Base-by-base conservation (phyloP, 1,140 invertebrate genomes). In the Zophobas morio region DNA sequence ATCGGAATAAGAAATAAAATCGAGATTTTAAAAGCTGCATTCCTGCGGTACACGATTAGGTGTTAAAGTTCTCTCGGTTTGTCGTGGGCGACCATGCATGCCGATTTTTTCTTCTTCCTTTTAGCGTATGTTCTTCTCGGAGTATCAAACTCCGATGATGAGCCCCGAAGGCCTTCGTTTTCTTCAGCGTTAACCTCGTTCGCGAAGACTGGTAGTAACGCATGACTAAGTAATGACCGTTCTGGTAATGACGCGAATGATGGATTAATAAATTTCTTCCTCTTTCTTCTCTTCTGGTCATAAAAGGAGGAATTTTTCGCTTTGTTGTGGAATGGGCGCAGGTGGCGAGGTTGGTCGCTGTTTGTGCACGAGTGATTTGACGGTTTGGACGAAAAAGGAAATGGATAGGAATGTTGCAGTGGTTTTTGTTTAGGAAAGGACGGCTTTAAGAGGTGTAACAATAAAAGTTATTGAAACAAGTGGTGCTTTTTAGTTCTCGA, bases 1-100 rank as follows among this genome's bases (percentile, higher is more conserved):
- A 42, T 66, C 60, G 39, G 60, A 66, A 66, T 66, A 66, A 66
- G 60, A 66, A 66, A 66, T 66, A 66, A 66, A 66, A 66, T 66
- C 60, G 60, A 40, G 60, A 66, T 66, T 66, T 66, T 66, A 66
- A 66, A 66, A 66, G 60, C 39, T 66, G 60, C 60, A 66, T 66
- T 66, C 60, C 60, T 40, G 2, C 35, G 54, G 33, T 57, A 2
- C 32, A 2, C 33, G 60, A 66, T 66, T 66, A 66, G 60, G 60
- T 66, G 60, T 66, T 66, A 39, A 66, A 34, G 37, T 40, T 42
- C 37, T 60, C 36, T 60, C 32, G 35, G n/a, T 60, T 60, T 66
- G 33, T 66, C 39, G 60, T 66, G 60, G 39, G 60, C 60, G 60
- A 66, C 60, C 8, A 66, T 66, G 60, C 39, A 66, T 66, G 60